These are phyloP conservation scores for Pterostichus madidus DNA, from an alignment of 2,888 invertebrate genomes.

Conservation along the genomic window DNA sequence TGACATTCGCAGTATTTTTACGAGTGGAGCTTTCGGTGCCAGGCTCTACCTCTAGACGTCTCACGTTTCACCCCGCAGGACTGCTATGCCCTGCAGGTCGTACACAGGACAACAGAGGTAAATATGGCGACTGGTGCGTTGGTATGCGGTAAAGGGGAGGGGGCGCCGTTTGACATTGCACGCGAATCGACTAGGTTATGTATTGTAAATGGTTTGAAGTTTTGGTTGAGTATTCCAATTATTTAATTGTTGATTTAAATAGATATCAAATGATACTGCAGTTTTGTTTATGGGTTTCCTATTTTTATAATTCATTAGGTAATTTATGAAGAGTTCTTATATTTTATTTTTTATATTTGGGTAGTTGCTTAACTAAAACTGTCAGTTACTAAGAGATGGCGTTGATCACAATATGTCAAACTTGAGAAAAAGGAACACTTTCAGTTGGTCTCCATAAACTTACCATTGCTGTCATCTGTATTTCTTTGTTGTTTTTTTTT, in stretches of 20 bases:
- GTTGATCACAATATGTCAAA: too few relatives aligned
- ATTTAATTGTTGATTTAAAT: slow-evolving; percentile 43
- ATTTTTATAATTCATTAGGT: too few relatives aligned
- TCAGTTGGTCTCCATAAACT: too few relatives aligned
- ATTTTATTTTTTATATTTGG: too few relatives aligned
- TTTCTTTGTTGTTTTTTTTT: too few relatives aligned
- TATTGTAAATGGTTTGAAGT: slow-evolving; percentile 29
- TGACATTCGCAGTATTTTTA: slow-evolving; percentile 64
- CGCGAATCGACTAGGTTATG: slow-evolving; percentile 25
- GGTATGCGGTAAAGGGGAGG: slow-evolving; percentile 38
- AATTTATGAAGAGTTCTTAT: too few relatives aligned
- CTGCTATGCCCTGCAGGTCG: slow-evolving; percentile 30
- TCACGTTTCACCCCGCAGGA: background rate
- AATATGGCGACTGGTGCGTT: slow-evolving; percentile 54
- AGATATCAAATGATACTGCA: slow-evolving; percentile 12
- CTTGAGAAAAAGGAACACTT: too few relatives aligned
- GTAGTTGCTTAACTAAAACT: too few relatives aligned
- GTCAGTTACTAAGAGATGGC: too few relatives aligned
- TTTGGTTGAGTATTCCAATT: slow-evolving; percentile 38
- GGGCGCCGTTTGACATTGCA: slow-evolving; percentile 19
- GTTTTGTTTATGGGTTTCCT: background rate
- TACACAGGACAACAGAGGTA: slow-evolving; percentile 58
- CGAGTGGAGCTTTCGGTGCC: slow-evolving; percentile 60
- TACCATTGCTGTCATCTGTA: too few relatives aligned
- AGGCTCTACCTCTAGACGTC: slow-evolving; percentile 22